A percentile compares a stretch with the other conserved stretches of the same genome.
Evolutionary conservation across 1,140 invertebrate genomes (phyloP).

Genomic region (Drosophila ficusphila): DNA sequence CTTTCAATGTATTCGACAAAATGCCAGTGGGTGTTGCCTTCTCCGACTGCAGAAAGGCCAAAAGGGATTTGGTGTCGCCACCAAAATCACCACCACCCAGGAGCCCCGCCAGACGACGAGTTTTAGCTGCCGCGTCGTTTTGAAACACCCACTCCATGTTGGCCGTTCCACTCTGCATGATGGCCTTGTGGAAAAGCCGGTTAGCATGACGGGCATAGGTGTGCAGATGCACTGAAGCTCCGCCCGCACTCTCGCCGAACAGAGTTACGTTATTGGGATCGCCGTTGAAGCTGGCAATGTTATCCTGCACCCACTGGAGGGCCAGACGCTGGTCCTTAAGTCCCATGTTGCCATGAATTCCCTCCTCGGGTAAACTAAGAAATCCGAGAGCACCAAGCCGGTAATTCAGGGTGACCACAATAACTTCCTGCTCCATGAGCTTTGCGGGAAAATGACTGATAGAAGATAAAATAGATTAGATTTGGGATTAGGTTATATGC

Average conservation of each 20-base stretch:
- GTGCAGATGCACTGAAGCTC: slow-evolving; percentile 78
- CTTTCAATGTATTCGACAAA: slow-evolving; percentile 37
- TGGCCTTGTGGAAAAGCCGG: slow-evolving; percentile 84
- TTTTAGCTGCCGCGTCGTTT: slow-evolving; percentile 35
- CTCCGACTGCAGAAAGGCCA: slow-evolving; percentile 63
- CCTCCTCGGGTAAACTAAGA: slow-evolving; percentile 84
- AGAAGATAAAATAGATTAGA: neutral
- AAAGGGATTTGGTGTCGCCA: slow-evolving; percentile 23
- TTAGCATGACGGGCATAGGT: slow-evolving; percentile 66
- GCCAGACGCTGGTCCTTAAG: slow-evolving; percentile 86
- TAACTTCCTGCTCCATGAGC: slow-evolving; percentile 87
- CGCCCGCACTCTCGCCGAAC: slow-evolving; percentile 85
- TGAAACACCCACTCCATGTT: slow-evolving; percentile 77
- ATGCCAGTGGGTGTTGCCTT: slow-evolving; percentile 35
- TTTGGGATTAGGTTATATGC: neutral
- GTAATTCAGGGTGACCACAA: slow-evolving; percentile 88
- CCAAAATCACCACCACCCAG: slow-evolving; percentile 50
- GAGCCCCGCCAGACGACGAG: slow-evolving; percentile 51
- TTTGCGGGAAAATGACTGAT: slow-evolving; percentile 85
- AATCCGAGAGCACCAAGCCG: slow-evolving; percentile 87
- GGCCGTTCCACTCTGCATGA: slow-evolving; percentile 84
- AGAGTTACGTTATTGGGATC: slow-evolving; percentile 86
- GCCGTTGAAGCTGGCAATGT: slow-evolving; percentile 87
- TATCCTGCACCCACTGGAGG: slow-evolving; percentile 86
- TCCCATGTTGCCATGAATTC: slow-evolving; percentile 87